Percentiles rank a stretch among this genome's conserved stretches.
Conservation (phyloP, 2,113 vertebrate species). For the Ptilonorhynchus violaceus region DNA sequence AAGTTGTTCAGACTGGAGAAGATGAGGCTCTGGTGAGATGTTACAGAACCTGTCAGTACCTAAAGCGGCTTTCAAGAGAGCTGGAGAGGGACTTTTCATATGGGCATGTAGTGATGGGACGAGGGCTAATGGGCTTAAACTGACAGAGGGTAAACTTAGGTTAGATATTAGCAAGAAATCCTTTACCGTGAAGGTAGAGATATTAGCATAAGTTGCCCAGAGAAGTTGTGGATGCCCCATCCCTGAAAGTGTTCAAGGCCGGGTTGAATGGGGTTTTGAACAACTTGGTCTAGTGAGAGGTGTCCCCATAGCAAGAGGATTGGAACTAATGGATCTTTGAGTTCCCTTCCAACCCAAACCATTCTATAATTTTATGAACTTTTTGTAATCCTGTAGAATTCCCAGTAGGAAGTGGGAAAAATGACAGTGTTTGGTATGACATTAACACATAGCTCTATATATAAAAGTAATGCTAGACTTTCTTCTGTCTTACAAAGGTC, state of each 20-base stretch:
- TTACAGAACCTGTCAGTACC: not conserved
- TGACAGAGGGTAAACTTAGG: not conserved
- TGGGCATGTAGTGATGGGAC: not conserved
- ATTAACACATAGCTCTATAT: not conserved
- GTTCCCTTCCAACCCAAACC: not conserved
- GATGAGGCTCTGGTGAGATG: not conserved
- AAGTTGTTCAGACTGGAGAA: not conserved
- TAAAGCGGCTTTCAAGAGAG: not conserved
- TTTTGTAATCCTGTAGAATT: not conserved
- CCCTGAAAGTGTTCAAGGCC: not conserved
- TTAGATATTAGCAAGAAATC: not conserved
- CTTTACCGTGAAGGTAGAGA: not conserved
- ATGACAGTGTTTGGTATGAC: not conserved
- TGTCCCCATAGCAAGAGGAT: not conserved
- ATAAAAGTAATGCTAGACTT: not conserved
- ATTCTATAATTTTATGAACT: not conserved
- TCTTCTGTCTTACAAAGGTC: not conserved
- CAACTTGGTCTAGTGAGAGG: not conserved
- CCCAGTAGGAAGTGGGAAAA: not conserved
- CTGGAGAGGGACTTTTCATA: not conserved
- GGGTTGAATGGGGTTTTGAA: not conserved
- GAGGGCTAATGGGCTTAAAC: not conserved
- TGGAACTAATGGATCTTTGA: not conserved
- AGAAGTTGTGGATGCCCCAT: not conserved
- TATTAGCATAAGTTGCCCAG: not conserved